Percentiles rank a stretch among this genome's conserved stretches.
Evolutionary conservation across 2,797 vertebrate genomes (phyloP).

Genomic region (Pampus argenteus): DNA sequence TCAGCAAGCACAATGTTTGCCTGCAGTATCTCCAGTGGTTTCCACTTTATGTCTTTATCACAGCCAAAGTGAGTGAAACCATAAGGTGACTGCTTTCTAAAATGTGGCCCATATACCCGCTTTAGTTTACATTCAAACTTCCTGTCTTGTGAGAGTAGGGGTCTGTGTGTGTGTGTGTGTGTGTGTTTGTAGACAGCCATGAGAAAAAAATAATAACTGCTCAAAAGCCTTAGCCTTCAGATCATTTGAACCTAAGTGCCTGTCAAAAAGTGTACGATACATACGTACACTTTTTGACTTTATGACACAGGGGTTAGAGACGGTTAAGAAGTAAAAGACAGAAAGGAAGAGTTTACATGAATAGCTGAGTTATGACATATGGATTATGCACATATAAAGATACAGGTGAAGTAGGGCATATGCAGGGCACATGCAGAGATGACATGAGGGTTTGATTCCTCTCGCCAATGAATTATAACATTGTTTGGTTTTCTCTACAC

Average conservation of each 20-base stretch:
- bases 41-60: constrained; percentile 28
- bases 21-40: constrained; percentile 14
- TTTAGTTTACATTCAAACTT: constrained; percentile 64
- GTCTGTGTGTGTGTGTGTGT: constrained; percentile 5
- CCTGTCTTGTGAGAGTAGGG: constrained; percentile 39
- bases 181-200: constrained; percentile 11
- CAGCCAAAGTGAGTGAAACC: constrained; percentile 36
- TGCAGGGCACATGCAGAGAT: constrained; percentile 12
- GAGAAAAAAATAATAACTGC: constrained; percentile 36
- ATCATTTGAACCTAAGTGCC: constrained; percentile 18
- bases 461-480: constrained; percentile 32
- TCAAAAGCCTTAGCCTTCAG: constrained; percentile 25
- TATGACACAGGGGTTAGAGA: constrained; percentile 11
- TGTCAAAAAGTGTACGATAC: constrained; percentile 11
- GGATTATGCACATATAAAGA: constrained; percentile 35
- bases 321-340: not conserved
- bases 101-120: constrained; percentile 43
- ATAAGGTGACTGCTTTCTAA: constrained; percentile 49
- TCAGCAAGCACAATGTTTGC: constrained; percentile 43
- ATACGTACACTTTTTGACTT: too few relatives aligned
- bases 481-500: constrained; percentile 42
- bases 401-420: not conserved
- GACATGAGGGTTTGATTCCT: constrained; percentile 45
- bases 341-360: constrained; percentile 9
- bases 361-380: constrained; percentile 37